Percentiles rank a stretch among this genome's conserved stretches.
phyloP scores from a whole-genome alignment of 2,888 invertebrate genomes.

The Serripes groenlandicus region DNA sequence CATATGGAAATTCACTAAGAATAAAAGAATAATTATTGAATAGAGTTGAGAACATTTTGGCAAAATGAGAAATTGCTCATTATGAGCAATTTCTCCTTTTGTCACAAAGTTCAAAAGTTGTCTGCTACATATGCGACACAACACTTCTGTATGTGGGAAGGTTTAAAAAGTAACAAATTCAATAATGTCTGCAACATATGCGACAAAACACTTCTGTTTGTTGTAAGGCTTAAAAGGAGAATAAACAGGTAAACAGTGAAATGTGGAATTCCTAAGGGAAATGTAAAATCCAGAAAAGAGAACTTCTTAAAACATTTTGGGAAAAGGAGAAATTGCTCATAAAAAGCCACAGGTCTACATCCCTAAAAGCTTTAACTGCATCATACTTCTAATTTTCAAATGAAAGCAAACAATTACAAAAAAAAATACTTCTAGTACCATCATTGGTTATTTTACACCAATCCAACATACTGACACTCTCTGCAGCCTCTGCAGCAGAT shows the following conservation, averaged over 20 bases:
- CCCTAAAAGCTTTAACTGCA: background rate
- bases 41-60: background rate
- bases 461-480: background rate
- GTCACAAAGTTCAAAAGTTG: background rate
- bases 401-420: too few species aligned
- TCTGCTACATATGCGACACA: background rate
- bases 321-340: constrained; percentile 1
- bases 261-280: too few species aligned
- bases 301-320: background rate
- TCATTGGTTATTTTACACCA: background rate
- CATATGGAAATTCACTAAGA: too few species aligned
- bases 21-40: background rate
- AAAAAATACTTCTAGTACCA: background rate
- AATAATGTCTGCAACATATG: too few species aligned
- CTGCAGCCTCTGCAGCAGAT: background rate
- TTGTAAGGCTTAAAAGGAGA: too few species aligned
- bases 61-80: background rate
- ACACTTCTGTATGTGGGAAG: background rate
- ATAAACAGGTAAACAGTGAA: too few species aligned
- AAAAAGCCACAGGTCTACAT: background rate
- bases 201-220: too few species aligned
- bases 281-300: background rate
- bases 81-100: constrained; percentile 1
- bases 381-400: too few species aligned
- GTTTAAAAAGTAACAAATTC: background rate